Percentiles rank a stretch among this genome's conserved stretches.
phyloP scores from a whole-genome alignment of 1,140 invertebrate genomes.

The Hyphantria cunea region DNA sequence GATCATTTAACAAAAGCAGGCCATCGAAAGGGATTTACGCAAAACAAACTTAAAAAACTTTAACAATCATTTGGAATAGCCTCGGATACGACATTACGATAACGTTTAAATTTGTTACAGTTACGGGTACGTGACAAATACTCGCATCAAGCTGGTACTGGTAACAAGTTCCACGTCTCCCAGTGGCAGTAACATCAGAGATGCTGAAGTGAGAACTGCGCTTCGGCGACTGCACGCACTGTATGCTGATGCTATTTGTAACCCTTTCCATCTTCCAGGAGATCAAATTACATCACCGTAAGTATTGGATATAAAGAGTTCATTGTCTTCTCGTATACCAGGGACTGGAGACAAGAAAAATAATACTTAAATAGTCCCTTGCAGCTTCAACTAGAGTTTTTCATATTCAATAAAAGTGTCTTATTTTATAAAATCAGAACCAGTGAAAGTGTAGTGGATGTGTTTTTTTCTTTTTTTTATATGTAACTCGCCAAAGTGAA shows the following conservation, averaged over 20 bases:
- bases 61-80: no score
- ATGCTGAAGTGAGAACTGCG: slow-evolving; percentile 97
- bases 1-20: no score
- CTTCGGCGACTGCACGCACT: slow-evolving; percentile 94
- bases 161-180: slow-evolving; percentile 97
- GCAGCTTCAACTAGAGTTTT: background rate
- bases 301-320: slow-evolving; percentile 48
- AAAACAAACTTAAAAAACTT: no score
- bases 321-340: no score
- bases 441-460: no score
- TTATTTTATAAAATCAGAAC: no score
- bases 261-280: slow-evolving; percentile 96
- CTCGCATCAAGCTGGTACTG: slow-evolving; percentile 96
- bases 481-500: no score
- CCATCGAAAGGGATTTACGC: no score
- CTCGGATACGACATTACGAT: no score
- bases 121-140: slow-evolving; percentile 99
- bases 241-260: slow-evolving; percentile 96
- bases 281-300: slow-evolving; percentile 92
- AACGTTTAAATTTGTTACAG: slow-evolving; percentile 77
- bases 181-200: slow-evolving; percentile 91
- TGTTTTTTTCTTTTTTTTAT: no score
- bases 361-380: background rate
- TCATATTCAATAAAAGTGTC: no score
- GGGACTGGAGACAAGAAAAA: no score